Percentiles rank a stretch among this genome's conserved stretches.
Evolutionary conservation across 37 sponge, comb jelly and placozoan genomes (phyloP).

Genomic region (Ephydatia muelleri): DNA sequence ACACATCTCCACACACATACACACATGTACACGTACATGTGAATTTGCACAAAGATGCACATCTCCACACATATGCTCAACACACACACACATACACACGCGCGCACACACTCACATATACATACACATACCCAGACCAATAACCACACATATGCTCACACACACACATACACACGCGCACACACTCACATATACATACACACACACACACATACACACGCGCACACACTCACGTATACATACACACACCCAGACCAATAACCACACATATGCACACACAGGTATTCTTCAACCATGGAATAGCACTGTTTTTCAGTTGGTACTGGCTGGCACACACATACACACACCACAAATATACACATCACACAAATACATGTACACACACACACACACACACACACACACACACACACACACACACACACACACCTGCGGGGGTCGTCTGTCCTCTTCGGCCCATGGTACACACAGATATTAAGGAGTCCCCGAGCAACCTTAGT

Average conservation of each 20-base stretch:
- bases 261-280: too few species aligned
- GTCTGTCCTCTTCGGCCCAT: constrained; percentile 43
- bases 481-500: constrained; percentile 22
- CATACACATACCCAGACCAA: too few species aligned
- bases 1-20: too few species aligned
- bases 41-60: background rate
- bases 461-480: constrained; percentile 48
- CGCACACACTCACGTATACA: too few species aligned
- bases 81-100: constrained; percentile 1
- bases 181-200: constrained; percentile 13
- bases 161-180: background rate
- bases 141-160: background rate
- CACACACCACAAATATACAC: background rate
- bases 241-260: too few species aligned
- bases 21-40: too few species aligned
- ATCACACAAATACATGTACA: too few species aligned
- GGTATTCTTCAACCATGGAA: too few species aligned
- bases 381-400: constrained; percentile 6
- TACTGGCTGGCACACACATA: too few species aligned
- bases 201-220: background rate
- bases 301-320: too few species aligned
- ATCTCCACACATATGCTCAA: background rate
- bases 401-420: constrained; percentile 24
- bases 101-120: background rate
- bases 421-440: constrained; percentile 47